These are phyloP conservation scores for Centropyge bicolor DNA, from an alignment of 2,797 vertebrate species.

Conservation along the genomic window DNA sequence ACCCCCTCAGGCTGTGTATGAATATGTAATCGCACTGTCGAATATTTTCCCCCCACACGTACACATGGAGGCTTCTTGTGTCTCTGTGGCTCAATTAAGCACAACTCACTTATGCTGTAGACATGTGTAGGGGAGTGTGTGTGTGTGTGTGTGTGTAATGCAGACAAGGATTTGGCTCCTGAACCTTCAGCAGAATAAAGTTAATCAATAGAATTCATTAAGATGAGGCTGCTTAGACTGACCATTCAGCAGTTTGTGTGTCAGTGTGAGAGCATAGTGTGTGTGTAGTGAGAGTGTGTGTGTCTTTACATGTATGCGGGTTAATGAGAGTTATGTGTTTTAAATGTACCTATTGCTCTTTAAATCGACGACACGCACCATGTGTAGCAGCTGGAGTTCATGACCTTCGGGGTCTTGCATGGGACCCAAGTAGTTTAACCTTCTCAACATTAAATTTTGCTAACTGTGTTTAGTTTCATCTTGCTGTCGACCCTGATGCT, in stretches of 20 bases:
- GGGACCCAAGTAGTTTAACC: conserved; percentile 49
- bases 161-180: conserved; percentile 21
- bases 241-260: conserved; percentile 52
- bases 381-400: conserved; percentile 13
- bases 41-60: conserved; percentile 31
- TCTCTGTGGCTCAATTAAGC: conserved; percentile 57
- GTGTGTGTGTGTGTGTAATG: neutral
- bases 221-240: conserved; percentile 40
- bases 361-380: conserved; percentile 8
- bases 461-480: conserved; percentile 60
- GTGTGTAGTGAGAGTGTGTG: conserved; percentile 6
- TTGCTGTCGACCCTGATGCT: conserved; percentile 35
- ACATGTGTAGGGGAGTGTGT: neutral
- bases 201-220: conserved; percentile 66
- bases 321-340: conserved; percentile 17
- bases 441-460: conserved; percentile 45
- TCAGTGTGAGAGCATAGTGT: conserved; percentile 7
- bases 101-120: conserved; percentile 25
- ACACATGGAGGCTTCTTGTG: conserved; percentile 39
- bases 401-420: conserved; percentile 34
- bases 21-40: conserved; percentile 57
- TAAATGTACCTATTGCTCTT: neutral
- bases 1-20: conserved; percentile 60
- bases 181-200: conserved; percentile 53
- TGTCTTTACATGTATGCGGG: neutral